Percentiles rank a stretch among this genome's conserved stretches.
Conservation (phyloP, 2,797 vertebrate genomes). For the Ispidina lecontei region DNA sequence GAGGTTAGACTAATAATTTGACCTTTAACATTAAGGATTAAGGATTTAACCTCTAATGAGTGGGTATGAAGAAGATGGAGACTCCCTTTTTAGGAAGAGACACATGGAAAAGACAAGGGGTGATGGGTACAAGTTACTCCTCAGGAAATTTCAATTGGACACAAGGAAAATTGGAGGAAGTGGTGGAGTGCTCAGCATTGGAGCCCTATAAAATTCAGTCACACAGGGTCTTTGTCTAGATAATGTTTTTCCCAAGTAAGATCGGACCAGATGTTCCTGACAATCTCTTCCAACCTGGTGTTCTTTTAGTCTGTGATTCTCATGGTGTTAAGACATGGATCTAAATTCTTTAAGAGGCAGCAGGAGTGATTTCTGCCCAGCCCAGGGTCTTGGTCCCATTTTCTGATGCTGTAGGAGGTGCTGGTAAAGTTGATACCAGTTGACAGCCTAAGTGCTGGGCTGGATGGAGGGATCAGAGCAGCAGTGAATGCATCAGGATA, state of each 20-base stretch:
- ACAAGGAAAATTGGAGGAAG: neutral
- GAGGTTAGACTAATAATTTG: neutral
- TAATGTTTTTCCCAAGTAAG: neutral
- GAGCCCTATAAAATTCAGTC: neutral
- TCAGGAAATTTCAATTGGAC: too few species aligned
- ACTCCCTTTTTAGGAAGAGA: too few species aligned
- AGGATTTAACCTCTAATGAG: neutral
- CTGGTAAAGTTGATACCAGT: neutral
- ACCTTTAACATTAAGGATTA: neutral
- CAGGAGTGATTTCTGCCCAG: neutral
- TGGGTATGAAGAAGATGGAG: neutral
- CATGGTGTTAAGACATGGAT: neutral
- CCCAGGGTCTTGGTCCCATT: neutral
- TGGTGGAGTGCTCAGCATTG: neutral
- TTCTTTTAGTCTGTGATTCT: neutral
- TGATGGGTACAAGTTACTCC: too few species aligned
- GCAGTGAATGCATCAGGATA: too few species aligned
- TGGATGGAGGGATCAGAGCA: too few species aligned
- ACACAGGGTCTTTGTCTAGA: neutral
- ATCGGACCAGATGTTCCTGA: neutral
- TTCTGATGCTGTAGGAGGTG: neutral
- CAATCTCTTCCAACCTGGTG: neutral
- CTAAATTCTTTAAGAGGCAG: neutral
- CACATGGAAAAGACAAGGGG: too few species aligned
- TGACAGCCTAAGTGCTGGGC: neutral